Evolutionary conservation across 2,797 vertebrate genomes (phyloP).

Genomic region (Xiphorhynchus erythropygius): DNA sequence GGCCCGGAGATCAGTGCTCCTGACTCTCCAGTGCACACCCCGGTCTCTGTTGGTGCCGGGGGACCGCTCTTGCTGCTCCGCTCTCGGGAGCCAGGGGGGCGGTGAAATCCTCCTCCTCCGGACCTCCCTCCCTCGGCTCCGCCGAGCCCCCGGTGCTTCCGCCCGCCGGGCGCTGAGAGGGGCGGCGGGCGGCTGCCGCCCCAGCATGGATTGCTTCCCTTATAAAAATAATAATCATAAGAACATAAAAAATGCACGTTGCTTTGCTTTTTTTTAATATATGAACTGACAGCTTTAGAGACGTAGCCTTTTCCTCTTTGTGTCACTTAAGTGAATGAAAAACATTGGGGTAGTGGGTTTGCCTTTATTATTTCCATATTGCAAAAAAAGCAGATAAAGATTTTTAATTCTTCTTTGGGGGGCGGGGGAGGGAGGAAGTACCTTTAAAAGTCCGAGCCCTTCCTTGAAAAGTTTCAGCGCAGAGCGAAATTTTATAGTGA

Average conservation of each 20-base stretch:
- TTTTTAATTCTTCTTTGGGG: not conserved
- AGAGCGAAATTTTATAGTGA: constrained; percentile 69
- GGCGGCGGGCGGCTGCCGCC: not conserved
- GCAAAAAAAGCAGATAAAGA: not conserved
- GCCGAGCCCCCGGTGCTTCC: not conserved
- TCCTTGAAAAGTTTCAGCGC: constrained; percentile 71
- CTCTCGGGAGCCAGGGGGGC: not conserved
- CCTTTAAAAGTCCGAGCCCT: constrained; percentile 31
- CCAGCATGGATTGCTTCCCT: not conserved
- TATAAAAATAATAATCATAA: not conserved
- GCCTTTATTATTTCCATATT: not conserved
- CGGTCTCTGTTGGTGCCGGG: not conserved
- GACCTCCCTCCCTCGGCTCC: not conserved
- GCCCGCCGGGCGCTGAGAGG: not conserved
- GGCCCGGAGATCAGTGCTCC: not conserved
- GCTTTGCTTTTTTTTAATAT: not conserved
- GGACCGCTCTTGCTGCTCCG: not conserved
- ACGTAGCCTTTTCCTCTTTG: constrained; percentile 25
- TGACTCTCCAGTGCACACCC: not conserved
- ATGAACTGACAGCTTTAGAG: not conserved
- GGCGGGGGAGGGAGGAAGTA: not conserved
- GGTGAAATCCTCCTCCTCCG: not conserved
- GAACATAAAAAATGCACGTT: not conserved
- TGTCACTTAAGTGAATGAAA: constrained; percentile 38
- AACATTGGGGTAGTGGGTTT: not conserved